A percentile compares a stretch with the other conserved stretches of the same genome.
phyloP scores from a whole-genome alignment of 2,113 vertebrate genomes.

The Eclectus roratus region DNA sequence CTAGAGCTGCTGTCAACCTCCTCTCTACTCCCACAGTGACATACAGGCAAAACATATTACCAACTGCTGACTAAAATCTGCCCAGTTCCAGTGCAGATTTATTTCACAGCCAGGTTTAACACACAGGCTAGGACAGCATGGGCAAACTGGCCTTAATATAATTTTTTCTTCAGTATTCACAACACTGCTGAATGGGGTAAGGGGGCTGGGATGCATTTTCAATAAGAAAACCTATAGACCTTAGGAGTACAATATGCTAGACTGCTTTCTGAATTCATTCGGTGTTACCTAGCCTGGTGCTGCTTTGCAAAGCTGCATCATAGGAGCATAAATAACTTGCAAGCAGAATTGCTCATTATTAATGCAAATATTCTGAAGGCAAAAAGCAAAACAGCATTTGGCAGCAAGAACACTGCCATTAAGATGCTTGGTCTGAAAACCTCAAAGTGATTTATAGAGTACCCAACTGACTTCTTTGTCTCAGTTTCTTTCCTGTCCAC shows the following conservation, averaged over 20 bases:
- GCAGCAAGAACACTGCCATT: conserved; percentile 3
- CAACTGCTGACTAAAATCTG: not conserved
- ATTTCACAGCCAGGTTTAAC: not conserved
- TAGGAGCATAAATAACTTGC: not conserved
- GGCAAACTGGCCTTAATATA: not conserved
- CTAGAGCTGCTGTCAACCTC: not conserved
- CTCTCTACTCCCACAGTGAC: not conserved
- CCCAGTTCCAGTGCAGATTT: not conserved
- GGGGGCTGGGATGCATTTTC: not conserved
- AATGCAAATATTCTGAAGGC: conserved; percentile 46
- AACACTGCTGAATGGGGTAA: not conserved
- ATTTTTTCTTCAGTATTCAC: not conserved
- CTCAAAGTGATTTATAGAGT: conserved; percentile 33
- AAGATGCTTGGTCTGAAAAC: conserved; percentile 15
- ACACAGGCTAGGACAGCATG: not conserved
- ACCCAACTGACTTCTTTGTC: conserved; percentile 11
- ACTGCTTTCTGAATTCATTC: not conserved
- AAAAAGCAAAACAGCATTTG: conserved; percentile 55
- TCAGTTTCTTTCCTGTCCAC: conserved; percentile 13
- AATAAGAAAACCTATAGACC: not conserved
- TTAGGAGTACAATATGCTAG: not conserved
- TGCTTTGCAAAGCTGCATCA: accelerated
- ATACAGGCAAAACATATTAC: accelerated
- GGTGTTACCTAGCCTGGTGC: not conserved
- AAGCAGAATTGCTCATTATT: conserved; percentile 42